Percentiles rank a stretch among this genome's conserved stretches.
phyloP scores from a whole-genome alignment of 2,113 vertebrate species.

The Dasyprocta punctata region DNA sequence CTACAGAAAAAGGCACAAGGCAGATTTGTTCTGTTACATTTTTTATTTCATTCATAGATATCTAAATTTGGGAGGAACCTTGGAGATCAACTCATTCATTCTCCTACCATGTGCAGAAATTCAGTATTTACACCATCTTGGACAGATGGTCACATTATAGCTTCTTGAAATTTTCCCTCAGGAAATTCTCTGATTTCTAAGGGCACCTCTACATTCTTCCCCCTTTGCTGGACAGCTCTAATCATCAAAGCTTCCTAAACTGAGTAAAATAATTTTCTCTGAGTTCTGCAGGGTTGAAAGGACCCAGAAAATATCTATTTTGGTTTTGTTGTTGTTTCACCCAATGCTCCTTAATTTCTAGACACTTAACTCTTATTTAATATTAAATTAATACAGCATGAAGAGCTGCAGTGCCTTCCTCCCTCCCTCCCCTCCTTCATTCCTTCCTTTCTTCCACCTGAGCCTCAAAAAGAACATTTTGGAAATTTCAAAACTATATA shows the following conservation, averaged over 20 bases:
- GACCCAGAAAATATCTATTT: background rate
- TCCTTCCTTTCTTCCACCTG: background rate
- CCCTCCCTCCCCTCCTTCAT: background rate
- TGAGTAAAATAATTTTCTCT: background rate
- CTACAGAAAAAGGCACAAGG: background rate
- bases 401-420: no score
- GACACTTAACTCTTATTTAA: background rate
- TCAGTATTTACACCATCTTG: background rate
- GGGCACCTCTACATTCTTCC: rapidly evolving
- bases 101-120: background rate
- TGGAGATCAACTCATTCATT: background rate
- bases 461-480: background rate
- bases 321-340: background rate
- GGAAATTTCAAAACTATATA: background rate
- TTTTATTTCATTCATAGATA: background rate
- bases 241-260: background rate
- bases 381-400: background rate
- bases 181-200: background rate
- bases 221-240: background rate
- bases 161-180: background rate
- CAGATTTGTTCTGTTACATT: background rate
- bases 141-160: background rate
- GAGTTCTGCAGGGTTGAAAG: background rate
- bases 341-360: background rate
- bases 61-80: background rate